A percentile compares a stretch with the other conserved stretches of the same genome.
Evolutionary conservation across 2,888 invertebrate genomes (phyloP).

Genomic region (Apamea monoglypha): DNA sequence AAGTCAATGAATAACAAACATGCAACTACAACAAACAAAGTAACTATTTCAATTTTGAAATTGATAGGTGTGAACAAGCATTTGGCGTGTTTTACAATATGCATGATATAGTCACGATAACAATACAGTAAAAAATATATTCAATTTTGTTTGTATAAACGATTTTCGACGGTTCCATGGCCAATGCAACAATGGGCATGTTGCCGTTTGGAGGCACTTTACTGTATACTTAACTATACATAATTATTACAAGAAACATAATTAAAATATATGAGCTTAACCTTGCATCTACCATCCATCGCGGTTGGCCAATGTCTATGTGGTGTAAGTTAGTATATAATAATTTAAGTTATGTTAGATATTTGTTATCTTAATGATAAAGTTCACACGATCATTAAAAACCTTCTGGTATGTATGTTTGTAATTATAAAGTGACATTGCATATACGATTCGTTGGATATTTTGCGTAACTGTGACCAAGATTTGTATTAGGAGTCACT

Average conservation of each 20-base stretch:
- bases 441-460: constrained; percentile 33
- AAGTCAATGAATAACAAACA: constrained; percentile 26
- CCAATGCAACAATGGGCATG: constrained; percentile 53
- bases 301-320: constrained; percentile 62
- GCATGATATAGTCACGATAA: constrained; percentile 27
- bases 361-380: constrained; percentile 54
- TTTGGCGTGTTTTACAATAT: constrained; percentile 31
- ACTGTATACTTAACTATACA: constrained; percentile 40
- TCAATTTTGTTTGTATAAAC: constrained; percentile 45
- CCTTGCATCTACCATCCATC: constrained; percentile 60
- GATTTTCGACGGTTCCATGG: constrained; percentile 59
- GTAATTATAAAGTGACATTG: constrained; percentile 59
- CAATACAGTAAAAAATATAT: constrained; percentile 42
- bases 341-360: constrained; percentile 51
- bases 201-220: constrained; percentile 39
- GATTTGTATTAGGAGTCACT: constrained; percentile 13
- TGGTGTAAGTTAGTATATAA: constrained; percentile 63
- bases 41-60: constrained; percentile 17
- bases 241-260: constrained; percentile 46
- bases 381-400: constrained; percentile 64
- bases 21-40: constrained; percentile 4
- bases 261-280: constrained; percentile 62
- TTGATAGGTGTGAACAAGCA: constrained; percentile 34
- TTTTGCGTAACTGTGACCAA: constrained; percentile 44
- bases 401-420: constrained; percentile 49